Percentiles rank a stretch among this genome's conserved stretches.
These are phyloP conservation scores for Phortica variegata DNA, from an alignment of 1,140 invertebrate species.

Conservation along the genomic window DNA sequence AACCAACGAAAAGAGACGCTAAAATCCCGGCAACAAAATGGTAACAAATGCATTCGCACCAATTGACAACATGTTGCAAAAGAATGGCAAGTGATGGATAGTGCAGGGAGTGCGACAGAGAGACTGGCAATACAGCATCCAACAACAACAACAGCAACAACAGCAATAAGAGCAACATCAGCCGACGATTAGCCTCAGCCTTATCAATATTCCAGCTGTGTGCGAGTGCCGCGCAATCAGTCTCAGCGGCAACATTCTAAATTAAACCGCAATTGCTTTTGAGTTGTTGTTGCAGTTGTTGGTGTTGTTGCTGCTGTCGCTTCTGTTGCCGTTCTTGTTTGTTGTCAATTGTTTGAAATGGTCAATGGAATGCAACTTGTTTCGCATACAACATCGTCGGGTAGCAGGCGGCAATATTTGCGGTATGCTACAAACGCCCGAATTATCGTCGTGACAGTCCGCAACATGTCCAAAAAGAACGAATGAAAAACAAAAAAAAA, in stretches of 20 bases:
- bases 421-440: constrained; percentile 15
- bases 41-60: constrained; percentile 47
- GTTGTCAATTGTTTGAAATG: constrained; percentile 47
- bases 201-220: constrained; percentile 54
- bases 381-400: constrained; percentile 15
- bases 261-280: constrained; percentile 40
- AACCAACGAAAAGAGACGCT: no score
- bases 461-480: constrained; percentile 17
- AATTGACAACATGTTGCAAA: constrained; percentile 30
- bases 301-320: constrained; percentile 6
- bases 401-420: background rate
- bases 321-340: constrained; percentile 17
- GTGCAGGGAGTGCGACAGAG: no score
- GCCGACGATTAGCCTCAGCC: constrained; percentile 21
- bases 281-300: constrained; percentile 16
- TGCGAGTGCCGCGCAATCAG: constrained; percentile 19
- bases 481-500: constrained; percentile 26
- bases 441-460: constrained; percentile 16
- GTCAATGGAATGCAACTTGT: constrained; percentile 55
- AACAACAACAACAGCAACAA: background rate
- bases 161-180: constrained; percentile 1
- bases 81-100: no score
- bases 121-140: constrained; percentile 2
- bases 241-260: constrained; percentile 34
- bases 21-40: constrained; percentile 22